Percentiles rank a stretch among this genome's conserved stretches.
Evolutionary conservation across 1,140 invertebrate species (phyloP).

Genomic region (Drosophila nebulosa): DNA sequence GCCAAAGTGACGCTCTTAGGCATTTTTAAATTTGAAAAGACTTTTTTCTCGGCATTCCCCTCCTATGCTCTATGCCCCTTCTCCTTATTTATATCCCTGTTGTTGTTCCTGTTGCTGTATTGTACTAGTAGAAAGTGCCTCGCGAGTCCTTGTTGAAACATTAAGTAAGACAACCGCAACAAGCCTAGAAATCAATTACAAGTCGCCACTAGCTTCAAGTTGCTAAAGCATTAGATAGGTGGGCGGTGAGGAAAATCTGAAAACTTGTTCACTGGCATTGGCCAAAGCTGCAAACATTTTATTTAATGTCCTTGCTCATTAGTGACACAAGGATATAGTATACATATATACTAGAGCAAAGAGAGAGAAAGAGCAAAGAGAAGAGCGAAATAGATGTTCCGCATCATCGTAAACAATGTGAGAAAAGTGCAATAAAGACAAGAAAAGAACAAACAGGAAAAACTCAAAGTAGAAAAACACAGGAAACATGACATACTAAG

Average conservation of each 20-base stretch:
- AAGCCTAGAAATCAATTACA: constrained; percentile 69
- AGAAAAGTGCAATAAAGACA: constrained; percentile 6
- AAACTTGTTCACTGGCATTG: not conserved
- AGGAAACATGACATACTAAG: not conserved
- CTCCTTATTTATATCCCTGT: not conserved
- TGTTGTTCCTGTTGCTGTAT: not conserved
- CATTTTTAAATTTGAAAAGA: constrained; percentile 72
- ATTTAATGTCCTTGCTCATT: constrained; percentile 74
- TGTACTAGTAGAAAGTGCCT: constrained; percentile 1
- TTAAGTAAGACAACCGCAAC: constrained; percentile 40
- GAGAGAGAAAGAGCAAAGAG: too few species aligned
- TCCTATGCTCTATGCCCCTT: not conserved
- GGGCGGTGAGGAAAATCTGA: not conserved
- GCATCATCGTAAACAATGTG: constrained; percentile 21
- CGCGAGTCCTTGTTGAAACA: constrained; percentile 44
- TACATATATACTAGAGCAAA: too few species aligned
- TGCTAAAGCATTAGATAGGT: constrained; percentile 10
- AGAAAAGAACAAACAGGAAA: not conserved
- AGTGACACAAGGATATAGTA: constrained; percentile 18
- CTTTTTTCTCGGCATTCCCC: constrained; percentile 28
- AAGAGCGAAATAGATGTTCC: constrained; percentile 35
- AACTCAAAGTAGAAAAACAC: not conserved
- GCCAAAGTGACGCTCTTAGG: constrained; percentile 77
- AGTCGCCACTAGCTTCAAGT: constrained; percentile 36
- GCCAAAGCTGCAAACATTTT: constrained; percentile 15